Evolutionary conservation across 2,113 vertebrate species (phyloP).

Genomic region (Toxostoma redivivum): DNA sequence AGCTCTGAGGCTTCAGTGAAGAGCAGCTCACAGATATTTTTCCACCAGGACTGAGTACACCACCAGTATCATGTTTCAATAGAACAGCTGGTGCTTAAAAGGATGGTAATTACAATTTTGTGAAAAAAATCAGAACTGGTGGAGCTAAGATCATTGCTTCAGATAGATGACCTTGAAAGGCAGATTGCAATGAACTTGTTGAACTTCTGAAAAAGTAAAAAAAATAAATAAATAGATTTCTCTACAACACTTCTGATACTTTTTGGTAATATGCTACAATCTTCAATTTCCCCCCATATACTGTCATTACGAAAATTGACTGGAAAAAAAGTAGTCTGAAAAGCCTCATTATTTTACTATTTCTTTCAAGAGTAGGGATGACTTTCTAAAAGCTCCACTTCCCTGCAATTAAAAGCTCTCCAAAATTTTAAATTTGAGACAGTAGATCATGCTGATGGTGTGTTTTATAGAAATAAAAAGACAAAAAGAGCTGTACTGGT

Average conservation of each 20-base stretch:
- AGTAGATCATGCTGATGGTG: neutral
- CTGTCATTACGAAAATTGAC: slow-evolving; percentile 38
- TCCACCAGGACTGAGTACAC: slow-evolving; percentile 48
- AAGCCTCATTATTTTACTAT: slow-evolving; percentile 32
- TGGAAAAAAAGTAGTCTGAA: slow-evolving; percentile 3
- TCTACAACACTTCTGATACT: slow-evolving; percentile 9
- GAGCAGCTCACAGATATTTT: slow-evolving; percentile 49
- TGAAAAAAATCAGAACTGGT: slow-evolving; percentile 68
- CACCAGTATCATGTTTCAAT: slow-evolving; percentile 71
- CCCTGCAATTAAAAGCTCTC: slow-evolving; percentile 55
- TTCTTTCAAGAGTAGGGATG: slow-evolving; percentile 43
- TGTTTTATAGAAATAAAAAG: slow-evolving; percentile 30
- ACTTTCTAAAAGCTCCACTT: slow-evolving; percentile 37
- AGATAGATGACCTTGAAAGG: slow-evolving; percentile 59
- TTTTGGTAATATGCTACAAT: slow-evolving; percentile 23
- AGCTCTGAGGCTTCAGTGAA: slow-evolving; percentile 40
- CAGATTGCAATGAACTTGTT: slow-evolving; percentile 57
- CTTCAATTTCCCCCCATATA: slow-evolving; percentile 29
- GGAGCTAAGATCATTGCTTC: slow-evolving; percentile 61
- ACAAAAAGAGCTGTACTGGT: neutral
- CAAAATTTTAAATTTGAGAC: slow-evolving; percentile 57
- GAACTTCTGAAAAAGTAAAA: slow-evolving; percentile 40
- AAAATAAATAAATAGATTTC: slow-evolving; percentile 33
- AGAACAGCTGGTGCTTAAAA: slow-evolving; percentile 74
- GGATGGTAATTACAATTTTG: slow-evolving; percentile 71